Evolutionary conservation across 2,888 invertebrate genomes (phyloP).

Genomic region (Tyria jacobaeae): DNA sequence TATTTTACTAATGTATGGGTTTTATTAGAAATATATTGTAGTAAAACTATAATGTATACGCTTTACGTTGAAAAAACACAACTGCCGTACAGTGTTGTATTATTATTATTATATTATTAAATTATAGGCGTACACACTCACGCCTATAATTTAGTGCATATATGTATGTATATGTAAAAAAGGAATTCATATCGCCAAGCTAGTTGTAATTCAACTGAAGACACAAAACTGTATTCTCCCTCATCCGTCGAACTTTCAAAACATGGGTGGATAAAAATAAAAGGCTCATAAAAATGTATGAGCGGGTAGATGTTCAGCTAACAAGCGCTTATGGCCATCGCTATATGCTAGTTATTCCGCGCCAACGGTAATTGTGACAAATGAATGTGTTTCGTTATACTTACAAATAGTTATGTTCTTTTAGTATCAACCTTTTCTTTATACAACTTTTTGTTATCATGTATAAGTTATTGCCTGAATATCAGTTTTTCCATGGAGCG

Average conservation of each 20-base stretch:
- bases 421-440: constrained; percentile 15
- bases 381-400: constrained; percentile 73
- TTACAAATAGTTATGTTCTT: constrained; percentile 49
- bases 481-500: not conserved
- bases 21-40: no score
- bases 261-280: constrained; percentile 82
- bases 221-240: constrained; percentile 23
- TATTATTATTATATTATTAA: no score
- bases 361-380: constrained; percentile 83
- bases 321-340: constrained; percentile 63
- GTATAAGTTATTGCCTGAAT: no score
- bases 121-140: no score
- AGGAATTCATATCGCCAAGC: not conserved
- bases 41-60: no score
- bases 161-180: no score
- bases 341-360: constrained; percentile 80
- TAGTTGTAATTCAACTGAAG: constrained; percentile 12
- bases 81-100: no score
- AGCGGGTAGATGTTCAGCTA: constrained; percentile 75
- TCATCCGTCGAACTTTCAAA: constrained; percentile 52
- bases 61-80: no score
- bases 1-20: no score
- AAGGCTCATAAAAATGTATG: constrained; percentile 84
- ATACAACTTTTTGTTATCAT: not conserved
- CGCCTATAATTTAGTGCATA: no score